Conservation (phyloP, 2,113 vertebrate species). For the Macaca nemestrina region DNA sequence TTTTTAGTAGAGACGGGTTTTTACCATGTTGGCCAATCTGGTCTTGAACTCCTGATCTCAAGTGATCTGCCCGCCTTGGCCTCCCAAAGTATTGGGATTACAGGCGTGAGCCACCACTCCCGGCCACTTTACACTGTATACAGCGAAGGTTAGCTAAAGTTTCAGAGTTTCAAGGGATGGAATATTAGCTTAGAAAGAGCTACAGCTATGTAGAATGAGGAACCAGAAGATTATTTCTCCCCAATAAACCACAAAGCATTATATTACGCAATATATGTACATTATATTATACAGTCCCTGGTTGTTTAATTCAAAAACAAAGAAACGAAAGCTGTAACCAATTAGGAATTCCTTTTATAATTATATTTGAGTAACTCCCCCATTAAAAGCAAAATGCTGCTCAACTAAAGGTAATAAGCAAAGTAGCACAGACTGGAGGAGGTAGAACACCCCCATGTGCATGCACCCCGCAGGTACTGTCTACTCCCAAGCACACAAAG, state of each 20-base stretch:
- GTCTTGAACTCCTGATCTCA: too few species aligned
- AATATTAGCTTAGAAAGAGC: conserved; percentile 43
- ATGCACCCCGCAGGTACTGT: accelerated
- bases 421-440: not conserved
- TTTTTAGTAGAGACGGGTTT: too few species aligned
- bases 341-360: conserved; percentile 3
- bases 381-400: not conserved
- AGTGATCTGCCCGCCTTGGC: too few species aligned
- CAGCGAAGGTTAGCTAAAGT: conserved; percentile 11
- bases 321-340: conserved; percentile 22
- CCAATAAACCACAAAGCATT: conserved; percentile 51
- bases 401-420: not conserved
- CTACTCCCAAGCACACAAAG: not conserved
- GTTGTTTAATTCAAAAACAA: conserved; percentile 25
- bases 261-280: not conserved
- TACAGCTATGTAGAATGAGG: conserved; percentile 28
- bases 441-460: not conserved
- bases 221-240: not conserved
- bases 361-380: not conserved
- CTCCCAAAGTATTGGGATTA: too few species aligned
- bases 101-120: too few species aligned
- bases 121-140: too few species aligned
- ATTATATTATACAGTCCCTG: not conserved
- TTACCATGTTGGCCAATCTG: too few species aligned
- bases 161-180: conserved; percentile 41